These are phyloP conservation scores for Eilema griseolum DNA, from an alignment of 2,888 invertebrate species.

Conservation along the genomic window DNA sequence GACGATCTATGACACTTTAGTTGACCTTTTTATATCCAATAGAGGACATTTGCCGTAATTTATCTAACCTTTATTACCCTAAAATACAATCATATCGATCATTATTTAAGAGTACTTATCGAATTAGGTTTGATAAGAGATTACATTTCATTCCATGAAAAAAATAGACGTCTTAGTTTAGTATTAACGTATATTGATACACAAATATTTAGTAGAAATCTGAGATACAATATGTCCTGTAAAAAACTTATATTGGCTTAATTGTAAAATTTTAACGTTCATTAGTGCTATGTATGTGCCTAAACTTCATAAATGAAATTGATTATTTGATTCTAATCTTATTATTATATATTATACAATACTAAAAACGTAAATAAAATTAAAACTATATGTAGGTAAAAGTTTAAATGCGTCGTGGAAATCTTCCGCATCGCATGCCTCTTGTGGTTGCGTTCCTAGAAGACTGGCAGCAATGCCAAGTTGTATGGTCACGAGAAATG, in stretches of 20 bases:
- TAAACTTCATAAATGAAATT: too few relatives aligned
- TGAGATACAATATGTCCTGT: background rate
- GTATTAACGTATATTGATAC: background rate
- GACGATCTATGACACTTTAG: constrained; percentile 78
- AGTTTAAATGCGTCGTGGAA: too few relatives aligned
- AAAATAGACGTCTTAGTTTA: constrained; percentile 4
- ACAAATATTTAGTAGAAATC: background rate
- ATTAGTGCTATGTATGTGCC: too few relatives aligned
- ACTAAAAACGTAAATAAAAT: too few relatives aligned
- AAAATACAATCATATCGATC: constrained; percentile 60
- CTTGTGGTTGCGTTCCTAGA: too few relatives aligned
- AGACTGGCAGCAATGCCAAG: too few relatives aligned
- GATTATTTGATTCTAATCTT: too few relatives aligned
- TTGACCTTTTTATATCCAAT: constrained; percentile 77
- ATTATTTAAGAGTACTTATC: constrained; percentile 42
- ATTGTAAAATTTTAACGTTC: too few relatives aligned
- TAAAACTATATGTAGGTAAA: too few relatives aligned
- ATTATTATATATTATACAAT: too few relatives aligned
- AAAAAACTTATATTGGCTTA: background rate
- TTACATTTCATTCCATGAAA: constrained; percentile 18
- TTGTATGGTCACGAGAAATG: too few relatives aligned
- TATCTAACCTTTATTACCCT: constrained; percentile 71
- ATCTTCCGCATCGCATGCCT: too few relatives aligned
- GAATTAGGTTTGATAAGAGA: constrained; percentile 28
- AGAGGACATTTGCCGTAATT: constrained; percentile 71